Conservation (phyloP, 92 coral and sea anemone species). For the Bergia sp. region DNA sequence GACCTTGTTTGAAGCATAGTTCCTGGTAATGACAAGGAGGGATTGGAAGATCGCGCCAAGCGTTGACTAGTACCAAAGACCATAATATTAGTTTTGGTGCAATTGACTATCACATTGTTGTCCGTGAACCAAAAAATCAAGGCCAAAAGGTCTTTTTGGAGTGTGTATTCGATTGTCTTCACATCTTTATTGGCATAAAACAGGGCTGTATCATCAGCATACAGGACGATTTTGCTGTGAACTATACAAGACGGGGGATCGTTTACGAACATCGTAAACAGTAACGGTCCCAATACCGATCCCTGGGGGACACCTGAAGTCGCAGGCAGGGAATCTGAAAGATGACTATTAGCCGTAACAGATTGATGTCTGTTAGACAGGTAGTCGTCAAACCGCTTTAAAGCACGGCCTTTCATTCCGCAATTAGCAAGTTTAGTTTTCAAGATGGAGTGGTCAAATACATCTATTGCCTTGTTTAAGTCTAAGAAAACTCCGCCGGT, state of each 20-base stretch:
- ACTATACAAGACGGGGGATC: no score
- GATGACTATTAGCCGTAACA: constrained; percentile 34
- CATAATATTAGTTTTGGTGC: no score
- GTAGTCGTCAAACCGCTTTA: constrained; percentile 43
- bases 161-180: neutral
- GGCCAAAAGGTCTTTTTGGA: neutral
- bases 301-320: constrained; percentile 40
- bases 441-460: constrained; percentile 45
- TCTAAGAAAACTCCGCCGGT: constrained; percentile 50
- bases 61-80: neutral
- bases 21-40: neutral
- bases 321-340: constrained; percentile 30
- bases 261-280: neutral
- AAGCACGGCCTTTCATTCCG: neutral
- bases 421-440: constrained; percentile 13
- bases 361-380: constrained; percentile 39
- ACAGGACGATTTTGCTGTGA: no score
- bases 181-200: neutral
- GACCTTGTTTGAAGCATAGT: neutral
- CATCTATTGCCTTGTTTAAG: constrained; percentile 53
- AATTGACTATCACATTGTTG: no score
- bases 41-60: neutral
- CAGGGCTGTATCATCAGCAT: neutral
- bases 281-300: neutral
- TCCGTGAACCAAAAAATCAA: neutral